Percentiles rank a stretch among this genome's conserved stretches.
These are phyloP conservation scores for Microplitis demolitor DNA, from an alignment of 1,140 invertebrate species.

Conservation along the genomic window DNA sequence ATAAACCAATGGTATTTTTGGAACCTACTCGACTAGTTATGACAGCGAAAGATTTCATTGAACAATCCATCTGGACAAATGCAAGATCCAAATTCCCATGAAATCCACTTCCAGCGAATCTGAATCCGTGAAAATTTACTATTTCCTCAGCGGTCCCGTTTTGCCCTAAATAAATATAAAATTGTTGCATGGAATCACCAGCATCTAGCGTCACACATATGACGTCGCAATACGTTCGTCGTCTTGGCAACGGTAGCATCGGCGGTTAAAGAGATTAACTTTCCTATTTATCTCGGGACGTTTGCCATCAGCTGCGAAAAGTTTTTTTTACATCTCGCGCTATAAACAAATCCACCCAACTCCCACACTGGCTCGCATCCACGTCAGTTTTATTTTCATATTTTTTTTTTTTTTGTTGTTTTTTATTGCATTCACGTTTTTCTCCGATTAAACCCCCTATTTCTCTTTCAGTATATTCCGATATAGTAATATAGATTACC, in stretches of 20 bases:
- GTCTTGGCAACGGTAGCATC: slow-evolving; percentile 26
- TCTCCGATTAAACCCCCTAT: background rate
- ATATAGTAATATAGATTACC: too few species aligned
- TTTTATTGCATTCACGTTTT: background rate
- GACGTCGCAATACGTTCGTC: background rate
- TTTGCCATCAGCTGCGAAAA: slow-evolving; percentile 29
- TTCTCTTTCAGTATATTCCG: background rate
- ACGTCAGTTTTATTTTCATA: slow-evolving; percentile 25
- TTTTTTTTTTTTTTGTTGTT: slow-evolving; percentile 12
- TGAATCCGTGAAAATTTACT: too few species aligned
- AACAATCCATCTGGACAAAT: too few species aligned
- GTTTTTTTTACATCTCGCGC: slow-evolving; percentile 30
- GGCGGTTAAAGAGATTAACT: slow-evolving; percentile 34
- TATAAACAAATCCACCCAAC: slow-evolving; percentile 32
- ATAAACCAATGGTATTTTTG: too few species aligned
- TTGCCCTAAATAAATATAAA: background rate
- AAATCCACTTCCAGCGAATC: too few species aligned
- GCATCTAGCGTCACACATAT: slow-evolving; percentile 3
- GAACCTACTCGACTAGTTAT: too few species aligned
- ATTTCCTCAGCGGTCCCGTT: too few species aligned
- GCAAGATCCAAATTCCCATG: too few species aligned
- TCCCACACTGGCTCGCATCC: slow-evolving; percentile 21
- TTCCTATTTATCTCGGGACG: slow-evolving; percentile 32
- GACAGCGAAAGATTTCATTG: too few species aligned
- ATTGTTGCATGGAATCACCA: background rate